These are phyloP conservation scores for Callyntrura sp. DNA, from an alignment of 2,888 invertebrate genomes.

Conservation along the genomic window DNA sequence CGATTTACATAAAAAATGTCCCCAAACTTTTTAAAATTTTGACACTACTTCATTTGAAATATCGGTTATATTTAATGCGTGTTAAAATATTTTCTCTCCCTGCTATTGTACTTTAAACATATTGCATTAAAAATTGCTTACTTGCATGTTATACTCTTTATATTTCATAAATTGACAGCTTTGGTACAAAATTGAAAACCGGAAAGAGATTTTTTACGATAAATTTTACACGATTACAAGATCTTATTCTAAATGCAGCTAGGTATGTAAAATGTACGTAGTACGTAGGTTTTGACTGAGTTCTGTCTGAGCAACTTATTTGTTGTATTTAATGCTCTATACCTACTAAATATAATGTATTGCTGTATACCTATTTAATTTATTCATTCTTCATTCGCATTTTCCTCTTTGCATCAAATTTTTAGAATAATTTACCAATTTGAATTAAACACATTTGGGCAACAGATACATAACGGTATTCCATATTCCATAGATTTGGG, in stretches of 20 bases:
- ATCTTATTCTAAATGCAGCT: not conserved
- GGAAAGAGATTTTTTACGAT: slow-evolving; percentile 22
- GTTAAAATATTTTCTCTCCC: slow-evolving; percentile 46
- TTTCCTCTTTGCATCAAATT: not conserved
- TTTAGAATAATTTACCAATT: not conserved
- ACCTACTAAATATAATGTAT: no score
- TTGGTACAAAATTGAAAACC: slow-evolving; percentile 74
- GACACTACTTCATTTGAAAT: not conserved
- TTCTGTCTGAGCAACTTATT: slow-evolving; percentile 50
- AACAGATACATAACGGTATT: not conserved
- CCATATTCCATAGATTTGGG: no score
- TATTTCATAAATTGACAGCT: not conserved
- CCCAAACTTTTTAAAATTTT: not conserved
- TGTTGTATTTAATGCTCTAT: slow-evolving; percentile 31
- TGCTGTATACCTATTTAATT: no score
- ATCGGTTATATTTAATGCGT: slow-evolving; percentile 18
- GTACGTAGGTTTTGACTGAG: slow-evolving; percentile 1
- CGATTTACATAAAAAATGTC: not conserved
- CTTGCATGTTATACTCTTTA: not conserved
- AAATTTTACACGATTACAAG: not conserved
- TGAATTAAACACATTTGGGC: not conserved
- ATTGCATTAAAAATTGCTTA: not conserved
- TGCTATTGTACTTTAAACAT: not conserved
- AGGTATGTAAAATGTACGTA: not conserved
- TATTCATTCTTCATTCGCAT: not conserved